phyloP scores from a whole-genome alignment of 2,888 invertebrate species.

The Aproaerema taeniolella region DNA sequence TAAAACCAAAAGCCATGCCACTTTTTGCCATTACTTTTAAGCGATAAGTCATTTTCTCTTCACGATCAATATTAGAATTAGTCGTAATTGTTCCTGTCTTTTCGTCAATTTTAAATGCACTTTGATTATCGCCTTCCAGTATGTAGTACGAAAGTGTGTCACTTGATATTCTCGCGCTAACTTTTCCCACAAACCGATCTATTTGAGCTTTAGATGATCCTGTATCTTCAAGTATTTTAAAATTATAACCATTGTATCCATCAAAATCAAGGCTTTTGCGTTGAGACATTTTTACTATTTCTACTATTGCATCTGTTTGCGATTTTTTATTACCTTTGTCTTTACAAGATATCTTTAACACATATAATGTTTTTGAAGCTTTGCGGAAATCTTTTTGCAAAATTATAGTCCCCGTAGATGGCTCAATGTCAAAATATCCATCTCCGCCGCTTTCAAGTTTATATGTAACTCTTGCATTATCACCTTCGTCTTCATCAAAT shows the following conservation, averaged over 20 bases:
- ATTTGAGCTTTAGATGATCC: conserved; percentile 77
- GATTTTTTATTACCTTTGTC: conserved; percentile 88
- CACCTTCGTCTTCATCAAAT: conserved; percentile 91
- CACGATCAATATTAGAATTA: conserved; percentile 88
- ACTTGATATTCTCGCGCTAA: conserved; percentile 79
- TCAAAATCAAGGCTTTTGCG: conserved; percentile 86
- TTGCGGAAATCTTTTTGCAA: conserved; percentile 81
- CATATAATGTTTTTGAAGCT: conserved; percentile 82
- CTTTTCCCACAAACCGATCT: conserved; percentile 87
- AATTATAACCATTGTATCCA: conserved; percentile 86
- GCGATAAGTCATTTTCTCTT: conserved; percentile 85
- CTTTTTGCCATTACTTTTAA: conserved; percentile 88
- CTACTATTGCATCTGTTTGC: conserved; percentile 85
- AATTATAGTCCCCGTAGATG: conserved; percentile 85
- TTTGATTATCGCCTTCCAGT: conserved; percentile 86
- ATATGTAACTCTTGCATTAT: conserved; percentile 89
- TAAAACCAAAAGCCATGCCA: conserved; percentile 86
- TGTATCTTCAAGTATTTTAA: conserved; percentile 89
- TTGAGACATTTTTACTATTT: conserved; percentile 86
- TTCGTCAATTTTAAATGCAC: conserved; percentile 88
- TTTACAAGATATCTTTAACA: conserved; percentile 86
- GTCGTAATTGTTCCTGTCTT: conserved; percentile 87
- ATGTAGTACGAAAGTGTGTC: conserved; percentile 86
- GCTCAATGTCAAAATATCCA: conserved; percentile 87
- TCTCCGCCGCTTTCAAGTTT: conserved; percentile 88